Base-by-base conservation (phyloP, 1,140 invertebrate species). In the Euwallacea similis region DNA sequence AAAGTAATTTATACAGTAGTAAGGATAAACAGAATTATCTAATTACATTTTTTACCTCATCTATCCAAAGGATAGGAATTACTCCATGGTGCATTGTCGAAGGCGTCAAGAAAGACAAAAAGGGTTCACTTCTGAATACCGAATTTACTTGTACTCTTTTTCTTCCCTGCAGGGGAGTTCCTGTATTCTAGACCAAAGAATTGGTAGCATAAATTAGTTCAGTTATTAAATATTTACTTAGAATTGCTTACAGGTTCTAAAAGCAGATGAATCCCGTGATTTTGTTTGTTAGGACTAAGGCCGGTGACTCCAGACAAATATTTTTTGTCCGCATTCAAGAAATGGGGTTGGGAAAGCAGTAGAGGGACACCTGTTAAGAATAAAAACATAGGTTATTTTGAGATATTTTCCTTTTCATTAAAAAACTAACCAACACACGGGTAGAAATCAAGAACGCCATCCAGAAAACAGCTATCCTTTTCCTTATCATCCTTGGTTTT, bases 331-430 rank as follows among this genome's bases (percentile, higher is more conserved):
- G 76, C 77, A 66, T 75, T 74, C 13, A 79, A 50, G 53, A 78
- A 77, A 71, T 79, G 78, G 10, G 78, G 78, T 47, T 74, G 74
- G 0, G 78, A 78, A 54, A 78, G 44, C 56, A 79, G 42, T 8
- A 76, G 55, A 10, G 78, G 77, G 42, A 65, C 73, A 15, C 74
- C 77, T 77, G 21, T 33, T 1, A 44, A 58, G 75, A 74, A 69
- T 21, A 59, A 71, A 66, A 43, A 50, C 62, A 60, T 50, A 69
- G 46, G 15, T 71, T 58, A 58, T 9, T 63, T 44, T 42, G 15
- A 69, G 21, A 63, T 7, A 58, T 41, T 58, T 42, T 43, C 8
- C 55, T 64, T 60, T 50, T 42, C 13, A 7, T 10, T n/a, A 10
- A n/a, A 42, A 61, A 4, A 68, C 58, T 72, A 69, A 78, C 78